Base-by-base conservation (phyloP, 2,797 vertebrate genomes). In the Chloroceryle inda region DNA sequence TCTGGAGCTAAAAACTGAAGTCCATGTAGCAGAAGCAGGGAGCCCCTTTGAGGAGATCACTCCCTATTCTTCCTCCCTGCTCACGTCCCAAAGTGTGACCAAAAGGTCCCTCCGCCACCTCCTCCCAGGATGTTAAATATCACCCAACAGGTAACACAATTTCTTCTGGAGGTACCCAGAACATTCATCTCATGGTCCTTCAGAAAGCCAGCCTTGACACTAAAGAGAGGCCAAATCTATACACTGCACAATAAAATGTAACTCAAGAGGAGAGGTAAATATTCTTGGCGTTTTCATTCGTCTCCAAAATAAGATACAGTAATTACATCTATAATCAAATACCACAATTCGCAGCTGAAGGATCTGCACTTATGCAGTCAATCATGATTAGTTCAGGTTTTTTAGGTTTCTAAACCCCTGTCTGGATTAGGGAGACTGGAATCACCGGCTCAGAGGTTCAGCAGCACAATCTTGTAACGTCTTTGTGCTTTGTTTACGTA, bases 261-360 rank as follows among this genome's bases (percentile, higher is more conserved):
- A 73, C 85, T 83, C 61, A 89, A 71, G 56, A 80, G 56, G 86
- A 26, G 56, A 74, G 79, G 53, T 64, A 83, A 50, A 85, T 58
- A 49, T 45, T 85, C 66, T 52, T 2, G 4, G 37, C 77, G 63
- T 92, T 90, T 73, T 92, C 75, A 68, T 92, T 73, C 86, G 61
- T 72, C 74, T 88, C 91, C 86, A 72, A 84, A 94, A 68, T 71
- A 86, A 93, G 88, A 85, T 56, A 78, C 68, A 84, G 74, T 81
- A 92, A 92, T 81, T 88, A 92, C 62, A 85, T 86, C 77, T 86
- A 38, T 88, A 88, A 93, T 88, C 80, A 91, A 92, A 86, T 68
- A 90, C 38, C 66, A 58, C 77, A 75, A 72, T 73, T 92, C 67
- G 83, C 61, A 87, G 88, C 81, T 88, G 75, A 83, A 80, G 56